phyloP scores from a whole-genome alignment of 2,113 vertebrate genomes.

The Sisor rabdophorus region DNA sequence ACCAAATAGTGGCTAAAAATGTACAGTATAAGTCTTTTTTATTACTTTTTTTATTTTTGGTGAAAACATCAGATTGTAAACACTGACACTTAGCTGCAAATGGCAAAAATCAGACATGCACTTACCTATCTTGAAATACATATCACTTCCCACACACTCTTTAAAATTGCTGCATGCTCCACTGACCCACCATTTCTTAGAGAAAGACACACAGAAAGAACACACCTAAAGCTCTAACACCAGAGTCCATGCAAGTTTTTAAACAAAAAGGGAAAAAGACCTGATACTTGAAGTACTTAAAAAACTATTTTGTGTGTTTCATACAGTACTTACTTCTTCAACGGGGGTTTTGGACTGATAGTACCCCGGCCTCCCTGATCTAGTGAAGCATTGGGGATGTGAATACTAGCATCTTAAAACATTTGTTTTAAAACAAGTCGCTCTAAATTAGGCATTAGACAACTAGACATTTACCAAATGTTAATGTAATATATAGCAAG shows the following conservation, averaged over 20 bases:
- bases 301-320: neutral
- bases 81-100: too few species aligned
- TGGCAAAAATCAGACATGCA: too few species aligned
- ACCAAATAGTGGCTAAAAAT: too few species aligned
- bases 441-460: neutral
- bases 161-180: too few species aligned
- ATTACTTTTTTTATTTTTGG: too few species aligned
- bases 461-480: neutral
- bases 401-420: neutral
- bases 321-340: neutral
- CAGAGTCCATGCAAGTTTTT: neutral
- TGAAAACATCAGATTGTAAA: too few species aligned
- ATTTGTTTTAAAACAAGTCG: neutral
- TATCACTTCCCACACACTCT: too few species aligned
- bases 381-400: neutral
- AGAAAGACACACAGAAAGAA: too few species aligned
- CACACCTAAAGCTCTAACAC: neutral
- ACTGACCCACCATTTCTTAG: too few species aligned
- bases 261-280: neutral
- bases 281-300: neutral
- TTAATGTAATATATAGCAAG: too few species aligned
- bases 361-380: neutral
- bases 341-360: neutral
- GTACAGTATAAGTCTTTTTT: too few species aligned
- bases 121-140: too few species aligned